Evolutionary conservation across 2,888 invertebrate genomes (phyloP).

Genomic region (Acleris cristana): DNA sequence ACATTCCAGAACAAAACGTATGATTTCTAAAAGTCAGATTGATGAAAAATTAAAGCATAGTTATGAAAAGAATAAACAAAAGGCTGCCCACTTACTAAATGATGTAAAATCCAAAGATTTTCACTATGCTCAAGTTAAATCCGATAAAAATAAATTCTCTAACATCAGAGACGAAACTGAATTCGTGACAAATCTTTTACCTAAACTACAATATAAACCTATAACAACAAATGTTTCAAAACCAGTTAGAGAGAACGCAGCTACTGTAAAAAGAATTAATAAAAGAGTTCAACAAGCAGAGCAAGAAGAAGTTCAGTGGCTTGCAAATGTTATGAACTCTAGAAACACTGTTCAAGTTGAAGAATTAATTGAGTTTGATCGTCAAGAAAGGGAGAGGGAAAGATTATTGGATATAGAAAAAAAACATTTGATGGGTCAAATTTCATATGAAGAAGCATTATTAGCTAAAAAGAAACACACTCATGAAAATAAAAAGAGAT

Average conservation of each 20-base stretch:
- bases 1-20: conserved; percentile 53
- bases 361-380: conserved; percentile 71
- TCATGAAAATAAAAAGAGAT: conserved; percentile 77
- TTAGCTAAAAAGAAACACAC: conserved; percentile 79
- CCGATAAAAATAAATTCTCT: conserved; percentile 54
- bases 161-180: conserved; percentile 58
- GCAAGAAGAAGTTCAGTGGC: conserved; percentile 77
- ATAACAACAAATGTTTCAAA: conserved; percentile 44
- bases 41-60: conserved; percentile 64
- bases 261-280: conserved; percentile 80
- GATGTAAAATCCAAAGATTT: conserved; percentile 58
- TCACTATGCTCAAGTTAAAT: conserved; percentile 61
- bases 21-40: conserved; percentile 68
- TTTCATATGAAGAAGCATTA: conserved; percentile 84
- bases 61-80: conserved; percentile 68
- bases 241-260: conserved; percentile 74
- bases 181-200: conserved; percentile 47
- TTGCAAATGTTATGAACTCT: conserved; percentile 76
- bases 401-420: conserved; percentile 80
- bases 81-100: conserved; percentile 59
- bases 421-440: conserved; percentile 83
- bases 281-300: conserved; percentile 74
- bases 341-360: conserved; percentile 68
- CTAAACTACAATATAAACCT: conserved; percentile 48
- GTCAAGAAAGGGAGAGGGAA: conserved; percentile 74